Percentiles rank a stretch among this genome's conserved stretches.
These are phyloP conservation scores for Orgyia antiqua DNA, from an alignment of 2,888 invertebrate genomes.

Conservation along the genomic window DNA sequence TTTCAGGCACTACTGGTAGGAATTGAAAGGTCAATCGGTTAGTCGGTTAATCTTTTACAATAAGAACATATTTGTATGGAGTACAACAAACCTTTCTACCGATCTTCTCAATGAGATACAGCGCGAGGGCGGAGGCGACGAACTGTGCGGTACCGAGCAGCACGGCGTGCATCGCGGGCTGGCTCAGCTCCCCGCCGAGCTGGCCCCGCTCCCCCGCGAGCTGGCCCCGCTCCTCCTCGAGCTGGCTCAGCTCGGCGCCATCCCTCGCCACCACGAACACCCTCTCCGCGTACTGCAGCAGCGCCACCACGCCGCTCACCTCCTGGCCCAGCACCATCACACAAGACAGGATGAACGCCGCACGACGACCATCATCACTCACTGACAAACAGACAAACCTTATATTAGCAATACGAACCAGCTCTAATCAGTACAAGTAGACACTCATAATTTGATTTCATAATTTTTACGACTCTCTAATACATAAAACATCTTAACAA, in stretches of 20 bases:
- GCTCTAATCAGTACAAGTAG: too few species aligned
- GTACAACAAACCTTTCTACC: conserved; percentile 48
- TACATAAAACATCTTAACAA: too few species aligned
- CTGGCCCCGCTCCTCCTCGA: conserved; percentile 28
- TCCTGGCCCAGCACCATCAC: conserved; percentile 54
- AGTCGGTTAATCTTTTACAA: too few species aligned
- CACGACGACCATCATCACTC: conserved; percentile 35
- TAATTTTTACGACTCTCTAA: too few species aligned
- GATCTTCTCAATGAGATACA: conserved; percentile 49
- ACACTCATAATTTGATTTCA: too few species aligned
- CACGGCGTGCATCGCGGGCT: conserved; percentile 44
- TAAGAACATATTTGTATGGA: too few species aligned
- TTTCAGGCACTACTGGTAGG: too few species aligned
- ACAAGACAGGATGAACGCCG: conserved; percentile 41
- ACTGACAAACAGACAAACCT: conserved; percentile 32
- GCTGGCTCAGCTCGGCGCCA: neutral
- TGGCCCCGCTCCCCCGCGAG: conserved; percentile 25
- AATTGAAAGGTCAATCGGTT: too few species aligned
- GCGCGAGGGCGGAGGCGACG: conserved; percentile 36
- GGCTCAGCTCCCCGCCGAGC: conserved; percentile 11
- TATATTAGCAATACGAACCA: neutral
- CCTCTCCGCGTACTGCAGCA: conserved; percentile 59
- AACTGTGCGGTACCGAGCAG: conserved; percentile 46
- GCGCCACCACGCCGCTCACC: conserved; percentile 50
- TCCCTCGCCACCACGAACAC: conserved; percentile 42